Evolutionary conservation across 1,140 invertebrate species (phyloP).

Genomic region (Zaprionus gabonicus): DNA sequence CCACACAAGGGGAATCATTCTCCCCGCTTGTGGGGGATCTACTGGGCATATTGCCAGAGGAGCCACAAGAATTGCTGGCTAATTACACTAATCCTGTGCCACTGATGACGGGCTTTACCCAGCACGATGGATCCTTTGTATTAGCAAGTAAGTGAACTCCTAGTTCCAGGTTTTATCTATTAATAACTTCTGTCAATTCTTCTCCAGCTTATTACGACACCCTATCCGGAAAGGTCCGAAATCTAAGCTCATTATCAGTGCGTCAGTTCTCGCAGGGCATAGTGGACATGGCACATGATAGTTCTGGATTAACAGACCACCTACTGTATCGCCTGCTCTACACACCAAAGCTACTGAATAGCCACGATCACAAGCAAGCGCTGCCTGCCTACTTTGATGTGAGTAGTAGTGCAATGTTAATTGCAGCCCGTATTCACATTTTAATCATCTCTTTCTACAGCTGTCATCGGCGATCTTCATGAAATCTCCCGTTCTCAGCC

Average conservation of each 20-base stretch:
- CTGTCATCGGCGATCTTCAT: constrained; percentile 56
- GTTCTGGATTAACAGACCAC: constrained; percentile 55
- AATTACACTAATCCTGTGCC: constrained; percentile 52
- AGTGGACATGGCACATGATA: constrained; percentile 49
- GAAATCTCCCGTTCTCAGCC: constrained; percentile 74
- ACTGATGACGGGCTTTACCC: constrained; percentile 75
- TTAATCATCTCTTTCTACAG: constrained; percentile 26
- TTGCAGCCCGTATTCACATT: neutral
- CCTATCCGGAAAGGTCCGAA: constrained; percentile 30
- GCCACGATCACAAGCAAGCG: constrained; percentile 63
- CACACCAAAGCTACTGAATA: constrained; percentile 44
- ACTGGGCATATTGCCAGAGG: constrained; percentile 61
- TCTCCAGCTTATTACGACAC: constrained; percentile 64
- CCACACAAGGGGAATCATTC: constrained; percentile 61
- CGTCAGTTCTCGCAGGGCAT: constrained; percentile 60
- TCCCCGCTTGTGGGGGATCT: constrained; percentile 66
- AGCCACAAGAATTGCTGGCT: constrained; percentile 52
- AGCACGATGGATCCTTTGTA: constrained; percentile 79
- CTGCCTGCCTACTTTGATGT: constrained; percentile 77
- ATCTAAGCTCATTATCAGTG: constrained; percentile 60
- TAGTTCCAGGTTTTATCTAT: no score
- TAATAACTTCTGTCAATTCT: neutral
- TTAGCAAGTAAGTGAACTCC: constrained; percentile 57
- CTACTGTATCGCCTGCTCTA: constrained; percentile 63
- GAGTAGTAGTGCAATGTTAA: neutral